These are phyloP conservation scores for Cyrtodaria siliqua DNA, from an alignment of 2,888 invertebrate genomes.

Conservation along the genomic window DNA sequence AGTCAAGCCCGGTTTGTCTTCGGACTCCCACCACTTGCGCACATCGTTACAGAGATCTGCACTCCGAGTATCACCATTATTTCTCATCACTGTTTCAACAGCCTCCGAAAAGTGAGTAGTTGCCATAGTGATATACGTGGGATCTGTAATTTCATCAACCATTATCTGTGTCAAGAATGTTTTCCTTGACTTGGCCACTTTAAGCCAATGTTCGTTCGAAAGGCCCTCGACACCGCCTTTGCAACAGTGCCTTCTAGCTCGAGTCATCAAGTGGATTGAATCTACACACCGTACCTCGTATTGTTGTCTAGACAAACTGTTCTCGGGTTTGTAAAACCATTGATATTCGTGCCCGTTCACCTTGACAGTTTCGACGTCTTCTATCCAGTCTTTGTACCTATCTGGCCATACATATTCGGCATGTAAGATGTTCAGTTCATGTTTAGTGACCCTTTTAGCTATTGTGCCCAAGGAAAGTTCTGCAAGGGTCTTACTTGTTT, in stretches of 20 bases:
- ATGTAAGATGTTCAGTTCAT: slow-evolving; percentile 34
- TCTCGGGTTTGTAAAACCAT: slow-evolving; percentile 59
- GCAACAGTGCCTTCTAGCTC: slow-evolving; percentile 40
- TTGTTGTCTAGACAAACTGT: slow-evolving; percentile 30
- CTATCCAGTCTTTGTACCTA: slow-evolving; percentile 21
- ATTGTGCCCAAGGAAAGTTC: slow-evolving; percentile 16
- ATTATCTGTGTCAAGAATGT: slow-evolving; percentile 52
- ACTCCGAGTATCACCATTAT: slow-evolving; percentile 24
- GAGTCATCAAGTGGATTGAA: slow-evolving; percentile 52
- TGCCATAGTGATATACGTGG: slow-evolving; percentile 58
- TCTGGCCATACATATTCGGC: slow-evolving; percentile 40
- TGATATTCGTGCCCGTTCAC: slow-evolving; percentile 13
- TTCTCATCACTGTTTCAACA: slow-evolving; percentile 47
- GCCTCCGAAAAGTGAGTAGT: slow-evolving; percentile 42
- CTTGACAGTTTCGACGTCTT: slow-evolving; percentile 8
- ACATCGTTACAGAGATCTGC: slow-evolving; percentile 50
- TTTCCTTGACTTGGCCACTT: slow-evolving; percentile 36
- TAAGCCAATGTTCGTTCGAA: slow-evolving; percentile 42
- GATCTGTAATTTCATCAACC: slow-evolving; percentile 57
- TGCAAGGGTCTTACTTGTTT: slow-evolving; percentile 3
- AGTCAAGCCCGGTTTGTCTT: slow-evolving; percentile 46
- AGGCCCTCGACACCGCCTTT: slow-evolving; percentile 34
- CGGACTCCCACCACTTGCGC: slow-evolving; percentile 51
- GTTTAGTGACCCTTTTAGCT: slow-evolving; percentile 35
- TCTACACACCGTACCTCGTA: slow-evolving; percentile 59